Conservation (phyloP, 2,113 vertebrate genomes). For the Ranitomeya variabilis region DNA sequence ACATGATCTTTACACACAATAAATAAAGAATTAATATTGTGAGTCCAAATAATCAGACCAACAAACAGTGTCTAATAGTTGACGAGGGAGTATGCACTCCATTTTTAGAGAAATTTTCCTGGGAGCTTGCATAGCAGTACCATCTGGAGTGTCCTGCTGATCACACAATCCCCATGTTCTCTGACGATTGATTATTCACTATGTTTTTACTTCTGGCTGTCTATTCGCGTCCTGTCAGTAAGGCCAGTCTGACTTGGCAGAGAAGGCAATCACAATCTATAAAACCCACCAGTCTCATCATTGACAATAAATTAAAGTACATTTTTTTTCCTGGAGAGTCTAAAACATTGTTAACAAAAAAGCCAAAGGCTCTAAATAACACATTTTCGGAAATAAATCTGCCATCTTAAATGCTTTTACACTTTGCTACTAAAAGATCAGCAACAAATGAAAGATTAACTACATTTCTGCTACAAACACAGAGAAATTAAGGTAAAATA, state of each 20-base stretch:
- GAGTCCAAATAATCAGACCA: too few species aligned
- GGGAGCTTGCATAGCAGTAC: too few species aligned
- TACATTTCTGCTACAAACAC: background rate
- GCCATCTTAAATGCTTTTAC: background rate
- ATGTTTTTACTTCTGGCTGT: background rate
- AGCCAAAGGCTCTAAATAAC: background rate
- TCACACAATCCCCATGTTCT: background rate
- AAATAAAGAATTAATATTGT: background rate
- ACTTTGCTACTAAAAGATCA: background rate
- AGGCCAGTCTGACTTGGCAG: background rate
- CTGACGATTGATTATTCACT: background rate
- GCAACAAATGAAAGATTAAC: constrained; percentile 11
- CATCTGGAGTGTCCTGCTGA: background rate
- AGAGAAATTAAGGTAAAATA: constrained; percentile 15
- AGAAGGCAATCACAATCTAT: constrained; percentile 14
- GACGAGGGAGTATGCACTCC: too few species aligned
- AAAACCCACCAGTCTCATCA: background rate
- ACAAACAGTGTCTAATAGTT: too few species aligned
- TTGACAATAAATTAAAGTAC: background rate
- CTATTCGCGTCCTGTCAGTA: background rate
- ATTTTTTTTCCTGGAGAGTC: background rate
- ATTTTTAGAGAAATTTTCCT: too few species aligned
- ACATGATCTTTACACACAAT: background rate
- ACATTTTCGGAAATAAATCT: constrained; percentile 19
- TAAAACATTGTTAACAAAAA: background rate